These are phyloP conservation scores for Malurus splendens DNA, from an alignment of 2,797 vertebrate genomes.

Conservation along the genomic window DNA sequence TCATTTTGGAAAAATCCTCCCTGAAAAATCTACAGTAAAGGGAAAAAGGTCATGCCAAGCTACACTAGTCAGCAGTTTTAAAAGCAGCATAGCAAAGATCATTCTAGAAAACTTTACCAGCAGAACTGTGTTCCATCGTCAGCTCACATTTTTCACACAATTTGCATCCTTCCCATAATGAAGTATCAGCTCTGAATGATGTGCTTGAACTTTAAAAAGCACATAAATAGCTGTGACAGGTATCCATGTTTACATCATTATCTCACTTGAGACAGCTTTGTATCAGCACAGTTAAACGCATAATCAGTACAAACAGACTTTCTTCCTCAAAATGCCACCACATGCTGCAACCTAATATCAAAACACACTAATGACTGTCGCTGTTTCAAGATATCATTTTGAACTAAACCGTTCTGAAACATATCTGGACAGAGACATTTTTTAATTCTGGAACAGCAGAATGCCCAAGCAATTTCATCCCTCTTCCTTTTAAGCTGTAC, in stretches of 20 bases:
- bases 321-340: constrained; percentile 26
- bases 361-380: not conserved
- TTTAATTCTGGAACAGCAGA: not conserved
- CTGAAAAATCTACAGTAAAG: not conserved
- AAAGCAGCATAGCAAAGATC: not conserved
- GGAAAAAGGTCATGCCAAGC: not conserved
- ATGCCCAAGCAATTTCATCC: not conserved
- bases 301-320: not conserved
- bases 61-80: not conserved
- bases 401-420: not conserved
- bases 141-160: not conserved
- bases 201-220: not conserved
- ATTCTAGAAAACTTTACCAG: not conserved
- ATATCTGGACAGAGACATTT: not conserved
- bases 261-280: constrained; percentile 7
- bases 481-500: not conserved
- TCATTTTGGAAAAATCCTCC: not conserved
- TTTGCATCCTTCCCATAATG: not conserved
- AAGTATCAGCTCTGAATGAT: not conserved
- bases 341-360: not conserved
- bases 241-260: not conserved
- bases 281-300: not conserved
- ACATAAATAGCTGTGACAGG: constrained; percentile 20
- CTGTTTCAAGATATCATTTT: not conserved
- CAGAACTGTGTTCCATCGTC: not conserved